A percentile compares a stretch with the other conserved stretches of the same genome.
phyloP scores from a whole-genome alignment of 2,888 invertebrate genomes.

The Drosophila antonietae region DNA sequence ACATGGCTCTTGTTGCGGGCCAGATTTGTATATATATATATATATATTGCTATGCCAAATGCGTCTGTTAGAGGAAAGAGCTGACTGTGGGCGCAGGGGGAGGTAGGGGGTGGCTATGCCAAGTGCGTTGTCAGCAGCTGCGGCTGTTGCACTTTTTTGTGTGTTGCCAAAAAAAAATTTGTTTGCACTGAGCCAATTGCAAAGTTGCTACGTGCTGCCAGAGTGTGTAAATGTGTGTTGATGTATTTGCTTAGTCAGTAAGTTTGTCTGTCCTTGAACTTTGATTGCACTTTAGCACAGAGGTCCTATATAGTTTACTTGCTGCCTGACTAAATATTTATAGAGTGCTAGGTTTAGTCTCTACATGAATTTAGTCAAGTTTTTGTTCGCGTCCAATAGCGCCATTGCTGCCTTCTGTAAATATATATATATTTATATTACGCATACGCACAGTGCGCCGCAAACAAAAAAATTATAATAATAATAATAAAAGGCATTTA shows the following conservation, averaged over 20 bases:
- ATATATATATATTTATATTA: slow-evolving; percentile 16
- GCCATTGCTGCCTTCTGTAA: neutral
- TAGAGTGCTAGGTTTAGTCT: neutral
- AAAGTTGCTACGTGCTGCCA: slow-evolving; percentile 16
- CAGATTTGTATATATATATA: slow-evolving; percentile 17
- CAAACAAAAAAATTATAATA: no score
- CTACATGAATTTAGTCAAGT: neutral
- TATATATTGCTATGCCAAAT: slow-evolving; percentile 45
- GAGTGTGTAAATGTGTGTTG: neutral
- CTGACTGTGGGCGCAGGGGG: neutral
- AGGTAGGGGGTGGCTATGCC: neutral
- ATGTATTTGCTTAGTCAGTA: slow-evolving; percentile 13
- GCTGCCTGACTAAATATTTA: neutral
- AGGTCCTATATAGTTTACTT: slow-evolving; percentile 7
- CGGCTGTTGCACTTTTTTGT: slow-evolving; percentile 56
- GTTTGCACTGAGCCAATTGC: slow-evolving; percentile 29
- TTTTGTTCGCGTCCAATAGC: neutral
- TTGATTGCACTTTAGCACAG: slow-evolving; percentile 33
- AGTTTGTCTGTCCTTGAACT: slow-evolving; percentile 63
- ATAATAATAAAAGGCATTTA: neutral
- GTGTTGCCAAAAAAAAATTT: slow-evolving; percentile 26
- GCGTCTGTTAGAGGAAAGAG: slow-evolving; percentile 17
- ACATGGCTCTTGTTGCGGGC: slow-evolving; percentile 44
- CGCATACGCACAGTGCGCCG: slow-evolving; percentile 28
- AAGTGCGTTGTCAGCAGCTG: slow-evolving; percentile 39